These are phyloP conservation scores for Chiroxiphia lanceolata DNA, from an alignment of 2,797 vertebrate genomes.

Conservation along the genomic window DNA sequence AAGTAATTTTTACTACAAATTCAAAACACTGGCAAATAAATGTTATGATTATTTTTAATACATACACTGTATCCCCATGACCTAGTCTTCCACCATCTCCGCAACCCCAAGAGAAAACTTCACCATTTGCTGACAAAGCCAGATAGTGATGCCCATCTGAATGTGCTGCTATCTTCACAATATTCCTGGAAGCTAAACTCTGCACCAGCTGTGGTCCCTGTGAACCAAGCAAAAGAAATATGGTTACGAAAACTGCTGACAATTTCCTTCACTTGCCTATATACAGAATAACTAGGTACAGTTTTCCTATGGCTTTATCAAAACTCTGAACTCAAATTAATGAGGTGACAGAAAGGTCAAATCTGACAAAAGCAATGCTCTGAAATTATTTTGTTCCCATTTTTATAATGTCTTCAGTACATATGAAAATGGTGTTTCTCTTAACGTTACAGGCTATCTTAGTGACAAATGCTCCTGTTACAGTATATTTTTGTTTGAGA, in stretches of 20 bases:
- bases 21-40: background rate
- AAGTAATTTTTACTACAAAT: background rate
- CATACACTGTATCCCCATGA: slow-evolving; percentile 96
- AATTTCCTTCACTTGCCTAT: background rate
- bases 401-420: background rate
- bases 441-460: background rate
- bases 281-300: background rate
- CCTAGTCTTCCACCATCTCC: slow-evolving; percentile 97
- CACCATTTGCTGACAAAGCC: slow-evolving; percentile 91
- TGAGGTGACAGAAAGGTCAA: background rate
- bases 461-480: background rate
- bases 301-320: background rate
- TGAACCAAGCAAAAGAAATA: background rate
- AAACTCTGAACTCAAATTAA: background rate
- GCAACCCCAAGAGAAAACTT: slow-evolving; percentile 98
- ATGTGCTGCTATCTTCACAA: slow-evolving; percentile 93
- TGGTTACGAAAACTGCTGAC: background rate
- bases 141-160: slow-evolving; percentile 96
- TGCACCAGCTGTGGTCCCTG: slow-evolving; percentile 93
- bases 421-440: background rate
- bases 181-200: slow-evolving; percentile 90
- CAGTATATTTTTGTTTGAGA: background rate
- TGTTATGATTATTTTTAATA: background rate
- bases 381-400: background rate
- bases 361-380: background rate